Percentiles rank a stretch among this genome's conserved stretches.
Evolutionary conservation across 1,140 invertebrate genomes (phyloP).

Genomic region (Zaprionus capensis): DNA sequence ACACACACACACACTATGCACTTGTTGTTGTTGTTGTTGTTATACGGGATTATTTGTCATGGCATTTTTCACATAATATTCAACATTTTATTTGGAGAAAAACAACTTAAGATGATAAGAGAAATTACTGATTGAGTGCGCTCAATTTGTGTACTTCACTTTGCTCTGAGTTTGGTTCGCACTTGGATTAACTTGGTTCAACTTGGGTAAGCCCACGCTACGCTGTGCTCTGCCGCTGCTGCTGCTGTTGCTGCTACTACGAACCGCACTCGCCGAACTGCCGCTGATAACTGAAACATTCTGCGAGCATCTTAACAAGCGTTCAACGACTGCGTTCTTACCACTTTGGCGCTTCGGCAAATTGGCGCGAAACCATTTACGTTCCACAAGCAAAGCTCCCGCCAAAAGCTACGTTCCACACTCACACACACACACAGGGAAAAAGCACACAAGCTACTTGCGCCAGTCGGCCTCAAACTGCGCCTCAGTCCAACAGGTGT

Average conservation of each 20-base stretch:
- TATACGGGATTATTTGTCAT: slow-evolving; percentile 59
- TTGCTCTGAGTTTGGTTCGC: background rate
- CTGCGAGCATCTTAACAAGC: slow-evolving; percentile 66
- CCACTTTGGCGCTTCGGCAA: slow-evolving; percentile 56
- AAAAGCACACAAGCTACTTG: background rate
- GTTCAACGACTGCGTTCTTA: slow-evolving; percentile 49
- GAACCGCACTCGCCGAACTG: slow-evolving; percentile 62
- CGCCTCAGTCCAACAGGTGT: slow-evolving; percentile 34
- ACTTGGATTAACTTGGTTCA: background rate
- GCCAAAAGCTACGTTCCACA: slow-evolving; percentile 62
- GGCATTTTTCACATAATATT: slow-evolving; percentile 23
- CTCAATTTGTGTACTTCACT: background rate
- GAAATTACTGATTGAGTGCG: background rate
- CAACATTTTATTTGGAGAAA: background rate
- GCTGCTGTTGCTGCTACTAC: slow-evolving; percentile 13
- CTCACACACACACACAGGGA: slow-evolving; percentile 27
- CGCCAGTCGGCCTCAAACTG: background rate
- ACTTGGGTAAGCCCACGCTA: slow-evolving; percentile 1
- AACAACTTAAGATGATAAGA: background rate
- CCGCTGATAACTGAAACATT: slow-evolving; percentile 68
- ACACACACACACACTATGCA: slow-evolving; percentile 14
- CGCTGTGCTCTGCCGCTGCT: background rate
- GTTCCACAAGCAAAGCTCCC: slow-evolving; percentile 64
- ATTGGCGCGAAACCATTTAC: slow-evolving; percentile 63
- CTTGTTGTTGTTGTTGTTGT: slow-evolving; percentile 30